Percentiles rank a stretch among this genome's conserved stretches.
Evolutionary conservation across 2,113 vertebrate species (phyloP).

Genomic region (Labrus mixtus): DNA sequence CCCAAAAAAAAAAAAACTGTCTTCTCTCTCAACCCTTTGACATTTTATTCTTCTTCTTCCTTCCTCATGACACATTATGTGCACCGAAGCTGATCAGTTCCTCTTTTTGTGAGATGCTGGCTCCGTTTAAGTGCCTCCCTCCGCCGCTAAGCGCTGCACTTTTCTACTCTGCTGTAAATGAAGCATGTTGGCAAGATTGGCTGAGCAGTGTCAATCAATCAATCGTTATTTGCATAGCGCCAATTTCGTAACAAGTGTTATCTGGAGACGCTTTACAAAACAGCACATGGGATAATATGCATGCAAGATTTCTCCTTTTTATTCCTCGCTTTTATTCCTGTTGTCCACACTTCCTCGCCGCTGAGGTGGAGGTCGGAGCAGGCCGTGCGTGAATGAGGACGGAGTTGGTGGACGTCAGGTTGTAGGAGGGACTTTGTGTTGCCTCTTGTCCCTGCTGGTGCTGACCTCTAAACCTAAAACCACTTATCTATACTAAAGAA

Average conservation of each 20-base stretch:
- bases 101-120: conserved; percentile 35
- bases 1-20: conserved; percentile 8
- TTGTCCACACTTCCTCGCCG: no score
- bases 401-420: no score
- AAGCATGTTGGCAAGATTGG: conserved; percentile 33
- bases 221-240: no score
- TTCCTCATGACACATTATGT: conserved; percentile 38
- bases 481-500: conserved; percentile 5
- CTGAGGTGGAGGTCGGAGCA: no score
- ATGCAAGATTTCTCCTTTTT: no score
- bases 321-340: no score
- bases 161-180: conserved; percentile 49
- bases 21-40: neutral
- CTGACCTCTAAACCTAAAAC: conserved; percentile 13
- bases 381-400: no score
- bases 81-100: conserved; percentile 58
- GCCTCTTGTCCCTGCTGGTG: conserved; percentile 28
- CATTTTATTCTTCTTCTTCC: conserved; percentile 10
- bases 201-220: conserved; percentile 6
- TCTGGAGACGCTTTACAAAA: no score
- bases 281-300: no score
- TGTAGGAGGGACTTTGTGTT: conserved; percentile 20
- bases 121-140: conserved; percentile 50
- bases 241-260: no score
- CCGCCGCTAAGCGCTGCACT: conserved; percentile 39